Base-by-base conservation (phyloP, 2,888 invertebrate genomes). In the Ethmia dodecea region DNA sequence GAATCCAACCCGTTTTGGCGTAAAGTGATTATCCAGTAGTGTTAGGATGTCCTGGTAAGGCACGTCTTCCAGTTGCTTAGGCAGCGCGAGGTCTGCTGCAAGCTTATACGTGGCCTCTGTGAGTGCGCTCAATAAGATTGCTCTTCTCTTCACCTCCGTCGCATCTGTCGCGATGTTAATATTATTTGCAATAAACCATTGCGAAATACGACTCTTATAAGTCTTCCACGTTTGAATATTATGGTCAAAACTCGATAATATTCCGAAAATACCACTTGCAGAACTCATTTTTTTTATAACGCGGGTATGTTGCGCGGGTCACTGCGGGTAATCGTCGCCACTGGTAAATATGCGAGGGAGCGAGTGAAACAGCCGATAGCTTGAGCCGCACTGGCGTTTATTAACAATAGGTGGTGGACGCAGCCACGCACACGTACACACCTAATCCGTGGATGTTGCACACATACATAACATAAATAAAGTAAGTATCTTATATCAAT, bases 21-120 rank as follows among this genome's bases (percentile, higher is more conserved):
- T 47, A 33, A 58, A 57, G 25, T 58, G 55, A 0, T 33, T 11
- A 25, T 59, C 55, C 4, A 58, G 31, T 6, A 49, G 8, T n/a
- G 24, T 25, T 0, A 45, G 2, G 1, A 52, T 36, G 2, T 45
- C 45, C 25, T 44, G 43, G 29, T 35, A 47, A 1, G 43, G 42
- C 25, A 43, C 45, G 1, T 33, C 28, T 8, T 40, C 22, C 1
- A 41, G 5, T 1, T 39, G 36, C 9, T 38, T 40, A 1, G 45
- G 42, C 15, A 44, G 24, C 10, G 39, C 49, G 9, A 48, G 14
- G 26, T 47, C 45, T 8, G 41, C 24, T 1, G 44, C 42, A 4
- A 47, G 32, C 26, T 41, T 40, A 26, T 49, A 50, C 6, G 48
- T 45, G 9, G 29, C 38, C 1, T 49, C 47, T 2, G 20, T 28